Conservation (phyloP, 2,113 vertebrate species). For the Nyctibius bracteatus region DNA sequence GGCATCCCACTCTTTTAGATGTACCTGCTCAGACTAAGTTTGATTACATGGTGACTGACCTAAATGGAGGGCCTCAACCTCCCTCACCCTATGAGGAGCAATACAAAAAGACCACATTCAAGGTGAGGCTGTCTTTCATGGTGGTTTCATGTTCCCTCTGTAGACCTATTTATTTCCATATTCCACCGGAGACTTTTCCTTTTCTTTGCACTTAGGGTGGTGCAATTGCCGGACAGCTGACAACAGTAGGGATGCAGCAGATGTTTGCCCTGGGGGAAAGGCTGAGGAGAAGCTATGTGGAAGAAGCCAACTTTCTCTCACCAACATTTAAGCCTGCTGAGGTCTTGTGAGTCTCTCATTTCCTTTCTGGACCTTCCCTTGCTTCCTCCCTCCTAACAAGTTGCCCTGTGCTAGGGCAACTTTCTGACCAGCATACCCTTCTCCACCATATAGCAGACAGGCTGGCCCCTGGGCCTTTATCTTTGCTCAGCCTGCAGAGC, state of each 20-base stretch:
- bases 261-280: constrained; percentile 85
- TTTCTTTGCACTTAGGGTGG: constrained; percentile 79
- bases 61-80: constrained; percentile 84
- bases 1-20: constrained; percentile 80
- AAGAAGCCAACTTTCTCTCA: constrained; percentile 80
- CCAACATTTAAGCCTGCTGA: constrained; percentile 81
- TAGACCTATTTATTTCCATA: not conserved
- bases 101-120: constrained; percentile 71
- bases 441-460: not conserved
- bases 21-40: constrained; percentile 82
- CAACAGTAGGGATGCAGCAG: constrained; percentile 90
- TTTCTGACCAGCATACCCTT: not conserved
- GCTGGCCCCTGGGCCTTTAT: not conserved
- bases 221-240: constrained; percentile 87
- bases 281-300: constrained; percentile 83
- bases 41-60: constrained; percentile 82
- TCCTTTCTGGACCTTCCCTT: not conserved
- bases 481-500: not conserved
- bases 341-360: constrained; percentile 85
- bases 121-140: constrained; percentile 38
- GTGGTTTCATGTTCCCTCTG: not conserved
- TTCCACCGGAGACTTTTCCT: not conserved
- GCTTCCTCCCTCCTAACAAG: not conserved
- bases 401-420: not conserved
- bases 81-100: constrained; percentile 75